Conservation (phyloP, 1,140 invertebrate genomes). For the Psilanteris sp. region DNA sequence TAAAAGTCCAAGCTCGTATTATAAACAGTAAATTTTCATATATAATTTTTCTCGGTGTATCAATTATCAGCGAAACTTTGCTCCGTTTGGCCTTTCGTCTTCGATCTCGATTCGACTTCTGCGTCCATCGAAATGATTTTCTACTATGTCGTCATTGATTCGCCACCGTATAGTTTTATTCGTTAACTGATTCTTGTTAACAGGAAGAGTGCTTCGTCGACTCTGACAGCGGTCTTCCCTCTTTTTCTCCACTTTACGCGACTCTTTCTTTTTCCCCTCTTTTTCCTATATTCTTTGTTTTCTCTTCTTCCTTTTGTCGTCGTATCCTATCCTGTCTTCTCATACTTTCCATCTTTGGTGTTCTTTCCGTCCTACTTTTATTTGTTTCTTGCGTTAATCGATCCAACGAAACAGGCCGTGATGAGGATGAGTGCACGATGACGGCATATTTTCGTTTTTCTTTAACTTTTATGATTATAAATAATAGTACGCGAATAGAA, state of each 20-base stretch:
- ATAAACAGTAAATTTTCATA: too few relatives aligned
- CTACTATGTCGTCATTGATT: conserved; percentile 57
- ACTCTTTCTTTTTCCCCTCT: conserved; percentile 36
- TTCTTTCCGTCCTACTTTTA: conserved; percentile 62
- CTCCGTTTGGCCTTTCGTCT: too few relatives aligned
- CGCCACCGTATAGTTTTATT: conserved; percentile 66
- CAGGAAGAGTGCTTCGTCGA: conserved; percentile 68
- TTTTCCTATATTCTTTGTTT: conserved; percentile 53
- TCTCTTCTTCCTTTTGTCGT: conserved; percentile 55
- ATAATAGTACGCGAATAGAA: too few relatives aligned
- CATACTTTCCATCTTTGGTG: conserved; percentile 53
- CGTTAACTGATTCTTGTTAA: conserved; percentile 73
- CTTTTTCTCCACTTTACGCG: conserved; percentile 41
- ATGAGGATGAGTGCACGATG: too few relatives aligned
- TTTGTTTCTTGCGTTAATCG: conserved; percentile 34
- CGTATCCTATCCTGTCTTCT: conserved; percentile 49
- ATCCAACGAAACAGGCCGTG: conserved; percentile 19
- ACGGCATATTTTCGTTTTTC: too few relatives aligned
- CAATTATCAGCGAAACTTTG: too few relatives aligned
- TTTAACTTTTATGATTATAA: too few relatives aligned
- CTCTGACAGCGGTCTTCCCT: conserved; percentile 58
- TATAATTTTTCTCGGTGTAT: too few relatives aligned
- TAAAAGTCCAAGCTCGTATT: too few relatives aligned
- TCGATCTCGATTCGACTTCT: too few relatives aligned
- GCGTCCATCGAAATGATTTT: too few relatives aligned